phyloP scores from a whole-genome alignment of 2,797 vertebrate genomes.

The Syndactyla subalaris region DNA sequence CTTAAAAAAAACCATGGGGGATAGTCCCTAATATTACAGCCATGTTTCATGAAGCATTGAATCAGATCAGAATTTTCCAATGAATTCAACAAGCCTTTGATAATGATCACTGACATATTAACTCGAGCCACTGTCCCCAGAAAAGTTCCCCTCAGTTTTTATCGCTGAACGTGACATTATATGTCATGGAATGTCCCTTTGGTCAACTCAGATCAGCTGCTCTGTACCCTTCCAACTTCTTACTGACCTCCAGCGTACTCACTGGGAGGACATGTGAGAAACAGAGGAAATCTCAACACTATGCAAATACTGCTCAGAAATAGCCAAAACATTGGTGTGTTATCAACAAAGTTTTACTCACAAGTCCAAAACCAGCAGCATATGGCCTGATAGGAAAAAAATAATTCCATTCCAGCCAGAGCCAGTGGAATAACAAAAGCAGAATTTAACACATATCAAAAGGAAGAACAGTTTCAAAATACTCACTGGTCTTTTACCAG shows the following conservation, averaged over 20 bases:
- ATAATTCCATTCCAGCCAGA: not conserved
- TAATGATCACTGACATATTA: not conserved
- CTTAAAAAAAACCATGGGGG: not conserved
- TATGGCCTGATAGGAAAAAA: not conserved
- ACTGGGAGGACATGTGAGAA: rapidly evolving
- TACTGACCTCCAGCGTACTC: rapidly evolving
- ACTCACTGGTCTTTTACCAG: not conserved
- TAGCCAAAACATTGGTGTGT: not conserved
- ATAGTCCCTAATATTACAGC: not conserved
- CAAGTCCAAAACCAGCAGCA: not conserved
- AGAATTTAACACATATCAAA: not conserved
- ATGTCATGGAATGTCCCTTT: not conserved
- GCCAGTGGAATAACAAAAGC: not conserved
- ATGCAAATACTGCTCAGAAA: not conserved
- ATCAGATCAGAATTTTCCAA: not conserved
- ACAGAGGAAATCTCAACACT: not conserved
- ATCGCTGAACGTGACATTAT: not conserved
- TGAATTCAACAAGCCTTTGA: not conserved
- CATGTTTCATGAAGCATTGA: not conserved
- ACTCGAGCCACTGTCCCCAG: not conserved
- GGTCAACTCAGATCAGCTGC: not conserved
- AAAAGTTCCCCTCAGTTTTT: not conserved
- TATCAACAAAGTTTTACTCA: not conserved
- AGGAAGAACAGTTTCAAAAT: not conserved
- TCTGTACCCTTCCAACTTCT: not conserved